These are phyloP conservation scores for Drosophila atroscutellata DNA, from an alignment of 2,888 invertebrate genomes.

Conservation along the genomic window DNA sequence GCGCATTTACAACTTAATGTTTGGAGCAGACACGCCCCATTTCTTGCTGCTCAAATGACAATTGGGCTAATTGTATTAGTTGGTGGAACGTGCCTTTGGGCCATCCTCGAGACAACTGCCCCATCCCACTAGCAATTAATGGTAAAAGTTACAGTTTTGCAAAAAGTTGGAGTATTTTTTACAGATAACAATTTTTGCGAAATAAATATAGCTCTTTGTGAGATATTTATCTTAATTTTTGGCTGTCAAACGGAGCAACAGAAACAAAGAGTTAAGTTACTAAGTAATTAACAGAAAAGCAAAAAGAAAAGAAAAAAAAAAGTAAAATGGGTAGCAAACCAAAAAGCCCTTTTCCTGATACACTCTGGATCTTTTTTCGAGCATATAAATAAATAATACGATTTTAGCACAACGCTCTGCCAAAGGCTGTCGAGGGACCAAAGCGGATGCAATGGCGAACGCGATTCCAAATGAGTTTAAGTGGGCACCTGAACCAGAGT, in stretches of 20 bases:
- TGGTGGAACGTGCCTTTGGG: slow-evolving; percentile 51
- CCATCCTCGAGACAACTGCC: slow-evolving; percentile 25
- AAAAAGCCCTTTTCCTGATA: slow-evolving; percentile 36
- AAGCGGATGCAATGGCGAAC: slow-evolving; percentile 33
- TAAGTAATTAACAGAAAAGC: slow-evolving; percentile 29
- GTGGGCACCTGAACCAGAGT: slow-evolving; percentile 50
- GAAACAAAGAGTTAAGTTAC: slow-evolving; percentile 67
- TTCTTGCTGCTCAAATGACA: slow-evolving; percentile 67
- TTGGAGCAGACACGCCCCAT: slow-evolving; percentile 25
- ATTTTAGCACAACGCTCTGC: slow-evolving; percentile 56
- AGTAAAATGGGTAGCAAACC: slow-evolving; percentile 12
- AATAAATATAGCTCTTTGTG: slow-evolving; percentile 53
- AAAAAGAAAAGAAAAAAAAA: not conserved
- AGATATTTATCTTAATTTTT: slow-evolving; percentile 77
- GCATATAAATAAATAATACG: slow-evolving; percentile 75
- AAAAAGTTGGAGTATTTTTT: slow-evolving; percentile 46
- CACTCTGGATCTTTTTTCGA: slow-evolving; percentile 28
- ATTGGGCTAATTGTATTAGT: slow-evolving; percentile 77
- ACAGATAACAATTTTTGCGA: slow-evolving; percentile 12
- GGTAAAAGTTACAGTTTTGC: slow-evolving; percentile 50
- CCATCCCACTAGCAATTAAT: slow-evolving; percentile 39
- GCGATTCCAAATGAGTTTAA: slow-evolving; percentile 45
- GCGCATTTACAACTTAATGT: slow-evolving; percentile 64
- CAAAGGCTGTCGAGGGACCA: slow-evolving; percentile 51
- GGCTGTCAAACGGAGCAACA: slow-evolving; percentile 38